Evolutionary conservation across 2,888 invertebrate genomes (phyloP), one percentile per base, ranked within the genome.

Genomic region (Phanerotoma sp.): DNA sequence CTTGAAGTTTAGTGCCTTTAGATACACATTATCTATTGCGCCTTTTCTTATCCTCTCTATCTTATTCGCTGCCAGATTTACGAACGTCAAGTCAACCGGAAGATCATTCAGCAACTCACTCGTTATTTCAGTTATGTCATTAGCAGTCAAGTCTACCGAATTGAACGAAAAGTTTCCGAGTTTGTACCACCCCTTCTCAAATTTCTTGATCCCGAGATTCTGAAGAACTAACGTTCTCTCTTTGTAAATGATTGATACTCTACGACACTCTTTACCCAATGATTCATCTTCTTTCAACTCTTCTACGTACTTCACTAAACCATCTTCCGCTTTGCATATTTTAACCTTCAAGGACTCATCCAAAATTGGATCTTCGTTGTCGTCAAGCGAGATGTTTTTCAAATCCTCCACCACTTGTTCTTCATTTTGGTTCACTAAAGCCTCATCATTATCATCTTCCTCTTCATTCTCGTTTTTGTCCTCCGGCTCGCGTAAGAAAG

Each of bases 1-100:
- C 4, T 66, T 67, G 10, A 80, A 61, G 51, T 73, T 72, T 30
- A 81, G 59, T 10, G 67, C 62, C 58, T 72, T 75, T 32, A 80
- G 59, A 49, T 75, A 42, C 2, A 42, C 49, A 40, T 70, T 72
- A 0, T 64, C 60, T n/a, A 72, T 68, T 38, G 65, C 60, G n/a
- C 64, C 55, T 4, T 56, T 58, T 28, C 60, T 52, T 6, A 72
- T 42, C 2, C 28, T 35, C 7, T 53, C 51, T n/a, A 72, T 67
- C 0, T 44, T 35, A 25, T 72, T 72, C 1, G 37, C 46, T 11
- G 37, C 28, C 0, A 72, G 50, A 41, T 63, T 64, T 3, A 71
- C 64, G 6, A 55, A 52, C 1, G 48, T 51, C 33, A 72, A 9
- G 28, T 49, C 48, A 3, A 49, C 57, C 0, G 72, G 72, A 1